phyloP scores from a whole-genome alignment of 2,113 vertebrate species.

The Equus quagga region DNA sequence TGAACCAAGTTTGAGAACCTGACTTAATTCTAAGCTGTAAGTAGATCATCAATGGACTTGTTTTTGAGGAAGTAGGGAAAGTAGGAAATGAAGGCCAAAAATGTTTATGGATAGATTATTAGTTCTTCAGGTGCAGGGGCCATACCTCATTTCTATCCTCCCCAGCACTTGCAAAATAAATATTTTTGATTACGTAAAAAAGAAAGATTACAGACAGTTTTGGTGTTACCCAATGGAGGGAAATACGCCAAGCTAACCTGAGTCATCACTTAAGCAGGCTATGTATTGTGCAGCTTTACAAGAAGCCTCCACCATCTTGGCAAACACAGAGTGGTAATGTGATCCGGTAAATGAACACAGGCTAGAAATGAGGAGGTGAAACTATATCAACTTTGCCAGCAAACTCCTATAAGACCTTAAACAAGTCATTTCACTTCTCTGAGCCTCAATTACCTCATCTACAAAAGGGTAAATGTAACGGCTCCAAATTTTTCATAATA shows the following conservation, averaged over 20 bases:
- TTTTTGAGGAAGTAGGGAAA: not conserved
- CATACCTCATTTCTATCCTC: conserved; percentile 27
- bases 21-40: conserved; percentile 20
- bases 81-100: not conserved
- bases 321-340: not conserved
- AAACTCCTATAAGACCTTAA: not conserved
- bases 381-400: not conserved
- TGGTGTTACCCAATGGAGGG: not conserved
- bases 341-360: not conserved
- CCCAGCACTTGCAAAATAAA: conserved; percentile 35
- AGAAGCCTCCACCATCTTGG: not conserved
- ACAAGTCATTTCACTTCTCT: not conserved
- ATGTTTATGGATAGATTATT: not conserved
- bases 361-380: not conserved
- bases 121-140: not conserved
- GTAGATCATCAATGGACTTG: not conserved
- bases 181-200: conserved; percentile 10
- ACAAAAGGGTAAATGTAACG: not conserved
- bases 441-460: not conserved
- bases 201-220: not conserved
- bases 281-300: not conserved
- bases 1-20: not conserved
- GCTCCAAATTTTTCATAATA: not conserved
- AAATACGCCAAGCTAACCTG: not conserved
- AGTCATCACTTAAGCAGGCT: conserved; percentile 14